phyloP scores from a whole-genome alignment of 2,888 invertebrate species.

The Drosophila stalkeri region DNA sequence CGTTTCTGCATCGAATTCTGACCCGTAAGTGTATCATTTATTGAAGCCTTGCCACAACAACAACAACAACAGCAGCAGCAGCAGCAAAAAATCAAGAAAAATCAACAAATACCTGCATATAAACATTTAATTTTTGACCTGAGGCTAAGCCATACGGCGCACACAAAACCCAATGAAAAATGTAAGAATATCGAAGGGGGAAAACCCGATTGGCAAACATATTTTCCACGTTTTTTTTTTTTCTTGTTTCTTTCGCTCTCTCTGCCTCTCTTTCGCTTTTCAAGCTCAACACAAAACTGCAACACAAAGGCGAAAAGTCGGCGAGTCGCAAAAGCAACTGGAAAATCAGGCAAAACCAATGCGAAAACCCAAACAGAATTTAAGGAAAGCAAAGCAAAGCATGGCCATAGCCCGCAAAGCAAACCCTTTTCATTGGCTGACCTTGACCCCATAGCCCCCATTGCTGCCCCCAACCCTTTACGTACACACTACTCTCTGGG shows the following conservation, averaged over 20 bases:
- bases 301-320: slow-evolving; percentile 14
- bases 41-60: background rate
- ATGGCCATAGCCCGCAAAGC: slow-evolving; percentile 22
- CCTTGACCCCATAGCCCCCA: slow-evolving; percentile 27
- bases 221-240: slow-evolving; percentile 14
- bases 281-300: slow-evolving; percentile 11
- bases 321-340: background rate
- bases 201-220: slow-evolving; percentile 28
- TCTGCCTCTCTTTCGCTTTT: no score
- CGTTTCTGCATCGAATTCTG: background rate
- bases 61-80: background rate
- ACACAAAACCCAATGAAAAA: slow-evolving; percentile 3
- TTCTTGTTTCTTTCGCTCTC: background rate
- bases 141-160: slow-evolving; percentile 10
- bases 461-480: background rate
- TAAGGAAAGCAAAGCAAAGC: slow-evolving; percentile 19
- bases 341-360: slow-evolving; percentile 14
- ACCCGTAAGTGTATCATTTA: background rate
- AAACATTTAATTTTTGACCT: slow-evolving; percentile 36
- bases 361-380: slow-evolving; percentile 7
- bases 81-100: background rate
- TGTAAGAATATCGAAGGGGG: background rate
- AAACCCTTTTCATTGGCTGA: slow-evolving; percentile 33
- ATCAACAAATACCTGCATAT: slow-evolving; percentile 2
- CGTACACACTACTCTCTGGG: background rate